phyloP scores from a whole-genome alignment of 2,888 invertebrate genomes.

The Anthoptus insignis region DNA sequence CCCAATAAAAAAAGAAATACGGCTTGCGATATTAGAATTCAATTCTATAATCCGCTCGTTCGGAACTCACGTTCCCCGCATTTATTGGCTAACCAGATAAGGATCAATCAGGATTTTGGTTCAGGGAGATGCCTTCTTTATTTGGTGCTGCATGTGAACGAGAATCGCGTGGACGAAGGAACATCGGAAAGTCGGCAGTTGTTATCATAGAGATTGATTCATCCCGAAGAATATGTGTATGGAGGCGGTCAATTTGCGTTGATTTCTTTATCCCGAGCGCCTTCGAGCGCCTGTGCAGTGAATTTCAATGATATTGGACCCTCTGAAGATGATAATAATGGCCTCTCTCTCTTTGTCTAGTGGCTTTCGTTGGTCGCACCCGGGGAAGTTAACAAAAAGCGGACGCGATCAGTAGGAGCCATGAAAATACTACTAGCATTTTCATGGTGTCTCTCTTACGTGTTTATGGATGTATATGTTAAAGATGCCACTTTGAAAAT shows the following conservation, averaged over 20 bases:
- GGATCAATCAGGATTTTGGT: conserved; percentile 15
- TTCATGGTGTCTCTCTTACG: no score
- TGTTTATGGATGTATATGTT: no score
- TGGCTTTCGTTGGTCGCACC: no score
- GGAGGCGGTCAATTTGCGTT: conserved; percentile 68
- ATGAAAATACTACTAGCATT: no score
- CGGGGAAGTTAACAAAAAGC: no score
- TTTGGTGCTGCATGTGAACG: not conserved
- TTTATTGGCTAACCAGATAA: conserved; percentile 37
- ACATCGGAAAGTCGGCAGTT: conserved; percentile 31
- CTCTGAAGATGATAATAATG: conserved; percentile 42
- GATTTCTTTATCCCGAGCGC: conserved; percentile 75
- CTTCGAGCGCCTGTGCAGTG: conserved; percentile 54
- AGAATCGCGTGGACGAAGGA: not conserved
- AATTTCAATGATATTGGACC: conserved; percentile 63
- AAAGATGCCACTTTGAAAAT: no score
- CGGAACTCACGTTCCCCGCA: conserved; percentile 27
- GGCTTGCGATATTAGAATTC: conserved; percentile 27
- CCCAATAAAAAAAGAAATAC: conserved; percentile 25
- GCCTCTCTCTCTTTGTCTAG: not conserved
- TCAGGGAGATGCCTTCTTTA: conserved; percentile 17
- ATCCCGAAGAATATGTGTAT: conserved; percentile 62
- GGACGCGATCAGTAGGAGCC: no score
- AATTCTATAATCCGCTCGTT: conserved; percentile 38
- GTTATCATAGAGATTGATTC: conserved; percentile 70